phyloP scores from a whole-genome alignment of 2,113 vertebrate species.

The Epinephelus fuscoguttatus region DNA sequence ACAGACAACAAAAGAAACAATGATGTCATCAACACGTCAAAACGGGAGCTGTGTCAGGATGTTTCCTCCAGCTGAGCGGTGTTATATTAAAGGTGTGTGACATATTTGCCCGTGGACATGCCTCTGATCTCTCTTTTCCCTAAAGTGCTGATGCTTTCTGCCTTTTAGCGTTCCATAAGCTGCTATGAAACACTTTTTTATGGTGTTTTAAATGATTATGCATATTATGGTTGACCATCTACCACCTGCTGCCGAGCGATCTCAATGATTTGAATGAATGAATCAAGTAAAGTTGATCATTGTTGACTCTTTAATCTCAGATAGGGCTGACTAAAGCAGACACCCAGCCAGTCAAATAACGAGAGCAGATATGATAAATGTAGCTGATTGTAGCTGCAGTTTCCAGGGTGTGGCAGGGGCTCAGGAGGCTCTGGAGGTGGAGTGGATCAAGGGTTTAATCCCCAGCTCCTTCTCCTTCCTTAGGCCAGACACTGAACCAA shows the following conservation, averaged over 20 bases:
- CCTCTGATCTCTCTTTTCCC: slow-evolving; percentile 3
- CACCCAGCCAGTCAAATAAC: background rate
- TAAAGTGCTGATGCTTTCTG: slow-evolving; percentile 7
- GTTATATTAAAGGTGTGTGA: background rate
- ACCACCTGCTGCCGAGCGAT: slow-evolving; percentile 7
- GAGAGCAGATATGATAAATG: background rate
- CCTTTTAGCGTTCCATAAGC: background rate
- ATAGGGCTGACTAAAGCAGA: background rate
- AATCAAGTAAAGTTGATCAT: slow-evolving; percentile 8
- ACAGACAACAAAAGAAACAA: background rate
- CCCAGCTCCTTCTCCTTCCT: slow-evolving; percentile 2
- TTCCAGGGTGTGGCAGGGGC: background rate
- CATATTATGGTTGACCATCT: slow-evolving; percentile 12
- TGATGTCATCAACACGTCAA: background rate
- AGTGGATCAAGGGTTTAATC: background rate
- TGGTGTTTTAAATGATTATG: background rate
- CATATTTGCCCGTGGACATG: slow-evolving; percentile 1
- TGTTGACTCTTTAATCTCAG: background rate
- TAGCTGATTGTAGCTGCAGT: background rate
- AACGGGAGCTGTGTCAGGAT: slow-evolving; percentile 7
- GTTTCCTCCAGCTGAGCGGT: background rate
- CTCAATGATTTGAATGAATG: slow-evolving; percentile 13
- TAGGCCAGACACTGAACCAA: too few relatives aligned
- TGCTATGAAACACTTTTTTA: slow-evolving; percentile 3
- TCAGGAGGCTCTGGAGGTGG: background rate